Conservation (phyloP, 2,797 vertebrate genomes). For the Babyrousa celebensis region DNA sequence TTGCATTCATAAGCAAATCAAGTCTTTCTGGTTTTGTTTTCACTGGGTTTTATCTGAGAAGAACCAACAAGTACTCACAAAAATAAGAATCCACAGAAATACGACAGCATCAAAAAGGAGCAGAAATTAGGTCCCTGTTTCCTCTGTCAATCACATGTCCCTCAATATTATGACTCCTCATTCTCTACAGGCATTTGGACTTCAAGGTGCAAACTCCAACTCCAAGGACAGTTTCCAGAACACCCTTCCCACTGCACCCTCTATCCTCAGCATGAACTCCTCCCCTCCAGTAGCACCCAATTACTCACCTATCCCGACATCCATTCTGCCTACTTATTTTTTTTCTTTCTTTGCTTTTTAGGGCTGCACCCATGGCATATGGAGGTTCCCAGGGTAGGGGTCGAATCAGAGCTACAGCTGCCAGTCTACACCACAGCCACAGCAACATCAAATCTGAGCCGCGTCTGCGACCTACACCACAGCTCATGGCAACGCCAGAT, state of each 20-base stretch:
- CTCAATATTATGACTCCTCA: background rate
- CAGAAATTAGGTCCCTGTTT: background rate
- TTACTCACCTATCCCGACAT: background rate
- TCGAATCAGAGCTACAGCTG: too few species aligned
- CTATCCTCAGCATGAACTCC: background rate
- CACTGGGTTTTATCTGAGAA: background rate
- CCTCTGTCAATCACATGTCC: background rate
- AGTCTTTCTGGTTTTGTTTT: background rate
- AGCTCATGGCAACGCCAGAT: too few species aligned
- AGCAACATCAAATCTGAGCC: too few species aligned
- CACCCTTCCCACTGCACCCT: background rate
- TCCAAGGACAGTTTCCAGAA: background rate
- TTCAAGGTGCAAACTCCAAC: background rate
- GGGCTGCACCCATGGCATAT: too few species aligned
- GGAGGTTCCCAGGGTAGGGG: too few species aligned
- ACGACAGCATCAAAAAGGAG: constrained; percentile 24
- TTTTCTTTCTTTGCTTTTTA: too few species aligned
- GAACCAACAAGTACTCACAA: background rate
- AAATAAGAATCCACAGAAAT: background rate
- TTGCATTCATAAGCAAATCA: background rate
- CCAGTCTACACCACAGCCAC: too few species aligned
- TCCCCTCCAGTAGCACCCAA: background rate
- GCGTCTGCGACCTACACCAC: too few species aligned
- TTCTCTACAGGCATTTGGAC: background rate
- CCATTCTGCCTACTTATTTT: background rate